phyloP scores from a whole-genome alignment of 2,888 invertebrate genomes.

The Acanthosepion pharaonis region DNA sequence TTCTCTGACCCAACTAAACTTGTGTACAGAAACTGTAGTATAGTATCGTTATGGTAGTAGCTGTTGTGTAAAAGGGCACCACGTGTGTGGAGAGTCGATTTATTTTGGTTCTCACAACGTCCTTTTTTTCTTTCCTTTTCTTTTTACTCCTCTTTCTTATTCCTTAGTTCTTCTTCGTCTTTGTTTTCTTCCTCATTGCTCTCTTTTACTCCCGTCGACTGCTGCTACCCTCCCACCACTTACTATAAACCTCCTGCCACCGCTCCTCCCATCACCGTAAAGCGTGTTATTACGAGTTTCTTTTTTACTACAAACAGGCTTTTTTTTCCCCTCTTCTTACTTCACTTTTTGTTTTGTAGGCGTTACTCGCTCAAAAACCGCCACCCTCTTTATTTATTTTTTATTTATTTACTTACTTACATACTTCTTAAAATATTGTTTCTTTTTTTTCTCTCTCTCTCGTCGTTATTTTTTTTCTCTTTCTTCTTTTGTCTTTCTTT shows the following conservation, averaged over 20 bases:
- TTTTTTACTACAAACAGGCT: neutral
- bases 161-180: neutral
- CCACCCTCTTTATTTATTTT: neutral
- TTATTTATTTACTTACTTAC: neutral
- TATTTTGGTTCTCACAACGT: neutral
- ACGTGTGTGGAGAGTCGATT: neutral
- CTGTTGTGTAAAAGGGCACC: neutral
- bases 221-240: neutral
- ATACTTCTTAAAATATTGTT: neutral
- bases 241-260: neutral
- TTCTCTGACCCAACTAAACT: neutral
- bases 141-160: neutral
- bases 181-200: neutral
- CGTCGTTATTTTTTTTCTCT: neutral
- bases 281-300: neutral
- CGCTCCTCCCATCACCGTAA: neutral
- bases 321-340: neutral
- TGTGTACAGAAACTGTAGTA: neutral
- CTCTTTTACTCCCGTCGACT: neutral
- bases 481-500: neutral
- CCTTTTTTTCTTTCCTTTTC: neutral
- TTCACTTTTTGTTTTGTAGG: neutral
- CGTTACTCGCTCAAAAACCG: constrained; percentile 8
- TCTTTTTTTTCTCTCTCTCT: neutral
- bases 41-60: neutral